Conservation (phyloP, 2,888 invertebrate genomes). For the Eumerus sabulonum region DNA sequence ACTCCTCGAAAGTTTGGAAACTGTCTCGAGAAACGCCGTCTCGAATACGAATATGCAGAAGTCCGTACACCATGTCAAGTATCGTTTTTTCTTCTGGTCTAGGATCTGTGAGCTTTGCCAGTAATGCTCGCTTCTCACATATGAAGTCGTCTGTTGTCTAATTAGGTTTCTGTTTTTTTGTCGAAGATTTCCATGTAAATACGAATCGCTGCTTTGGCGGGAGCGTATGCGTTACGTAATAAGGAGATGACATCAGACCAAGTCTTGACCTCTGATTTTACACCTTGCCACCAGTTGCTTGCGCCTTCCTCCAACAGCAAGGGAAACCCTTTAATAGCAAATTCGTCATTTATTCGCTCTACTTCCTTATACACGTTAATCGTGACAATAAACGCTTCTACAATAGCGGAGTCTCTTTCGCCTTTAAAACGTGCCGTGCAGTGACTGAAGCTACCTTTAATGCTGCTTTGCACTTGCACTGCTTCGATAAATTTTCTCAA, state of each 20-base stretch:
- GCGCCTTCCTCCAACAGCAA: constrained; percentile 57
- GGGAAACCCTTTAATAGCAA: constrained; percentile 55
- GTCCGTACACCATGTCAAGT: too few species aligned
- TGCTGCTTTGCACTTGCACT: too few species aligned
- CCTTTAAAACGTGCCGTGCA: constrained; percentile 46
- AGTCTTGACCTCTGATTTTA: constrained; percentile 30
- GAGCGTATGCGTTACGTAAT: constrained; percentile 23
- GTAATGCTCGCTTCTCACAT: not conserved
- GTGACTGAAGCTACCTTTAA: too few species aligned
- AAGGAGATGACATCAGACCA: constrained; percentile 16
- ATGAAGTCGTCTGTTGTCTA: constrained; percentile 18
- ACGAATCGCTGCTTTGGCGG: constrained; percentile 10
- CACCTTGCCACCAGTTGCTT: constrained; percentile 65
- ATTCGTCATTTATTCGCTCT: constrained; percentile 47
- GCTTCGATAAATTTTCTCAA: too few species aligned
- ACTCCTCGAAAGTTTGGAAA: too few species aligned
- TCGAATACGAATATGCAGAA: too few species aligned
- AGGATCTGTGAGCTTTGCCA: too few species aligned
- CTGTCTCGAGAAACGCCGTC: too few species aligned
- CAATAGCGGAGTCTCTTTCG: constrained; percentile 42
- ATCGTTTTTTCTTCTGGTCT: too few species aligned
- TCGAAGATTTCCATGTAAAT: constrained; percentile 20
- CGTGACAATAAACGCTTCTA: constrained; percentile 54
- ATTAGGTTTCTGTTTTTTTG: constrained; percentile 5
- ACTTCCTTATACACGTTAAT: constrained; percentile 56